Evolutionary conservation across 2,113 vertebrate species (phyloP).

Genomic region (Alexandromys fortis): DNA sequence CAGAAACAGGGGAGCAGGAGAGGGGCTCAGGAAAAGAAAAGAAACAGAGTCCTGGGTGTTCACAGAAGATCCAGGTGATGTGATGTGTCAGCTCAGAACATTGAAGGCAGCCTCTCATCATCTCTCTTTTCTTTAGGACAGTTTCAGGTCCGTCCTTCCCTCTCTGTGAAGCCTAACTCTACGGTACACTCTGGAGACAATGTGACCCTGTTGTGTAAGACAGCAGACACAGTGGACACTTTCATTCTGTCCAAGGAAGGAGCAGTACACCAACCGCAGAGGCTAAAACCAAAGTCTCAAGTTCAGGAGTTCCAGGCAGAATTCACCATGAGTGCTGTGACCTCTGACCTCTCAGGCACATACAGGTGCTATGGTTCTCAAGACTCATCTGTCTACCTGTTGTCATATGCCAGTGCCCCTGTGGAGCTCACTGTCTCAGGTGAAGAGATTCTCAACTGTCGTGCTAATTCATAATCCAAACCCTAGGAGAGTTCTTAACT

Average conservation of each 20-base stretch:
- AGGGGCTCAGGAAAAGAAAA: not conserved
- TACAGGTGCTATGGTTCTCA: not conserved
- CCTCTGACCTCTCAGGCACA: not conserved
- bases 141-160: accelerated
- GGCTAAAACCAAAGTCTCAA: not conserved
- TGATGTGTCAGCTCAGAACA: not conserved
- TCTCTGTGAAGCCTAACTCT: not conserved
- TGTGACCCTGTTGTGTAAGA: not conserved
- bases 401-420: not conserved
- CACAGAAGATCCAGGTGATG: accelerated
- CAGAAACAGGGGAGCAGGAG: not conserved
- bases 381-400: not conserved
- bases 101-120: too few relatives aligned
- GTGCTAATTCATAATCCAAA: accelerated
- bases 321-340: not conserved
- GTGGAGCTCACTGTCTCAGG: slow-evolving; percentile 21
- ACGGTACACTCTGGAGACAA: not conserved
- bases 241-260: not conserved
- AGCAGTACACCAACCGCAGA: not conserved
- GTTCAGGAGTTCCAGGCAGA: not conserved
- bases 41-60: not conserved
- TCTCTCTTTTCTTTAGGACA: not conserved
- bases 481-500: not conserved
- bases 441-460: not conserved
- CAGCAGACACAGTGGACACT: not conserved